phyloP scores from a whole-genome alignment of 2,888 invertebrate genomes.

The Synergus itoensis region DNA sequence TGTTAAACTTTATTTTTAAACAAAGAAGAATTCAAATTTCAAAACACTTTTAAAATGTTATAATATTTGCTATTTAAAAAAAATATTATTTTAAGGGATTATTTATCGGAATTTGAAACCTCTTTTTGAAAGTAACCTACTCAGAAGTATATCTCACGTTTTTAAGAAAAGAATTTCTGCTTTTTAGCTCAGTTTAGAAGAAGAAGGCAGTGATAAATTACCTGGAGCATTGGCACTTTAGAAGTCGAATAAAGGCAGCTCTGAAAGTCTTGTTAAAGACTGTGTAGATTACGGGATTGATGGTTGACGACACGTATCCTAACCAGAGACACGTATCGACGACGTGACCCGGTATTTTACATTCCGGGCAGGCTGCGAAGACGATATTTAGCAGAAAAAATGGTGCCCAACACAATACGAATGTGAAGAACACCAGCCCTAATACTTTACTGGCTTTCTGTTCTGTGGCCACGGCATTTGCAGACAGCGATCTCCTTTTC shows the following conservation, averaged over 20 bases:
- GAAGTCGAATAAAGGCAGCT: constrained; percentile 88
- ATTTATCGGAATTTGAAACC: too few species aligned
- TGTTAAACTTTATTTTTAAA: too few species aligned
- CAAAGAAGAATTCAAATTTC: not conserved
- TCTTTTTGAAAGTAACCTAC: not conserved
- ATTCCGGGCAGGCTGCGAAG: constrained; percentile 90
- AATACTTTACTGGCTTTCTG: constrained; percentile 97
- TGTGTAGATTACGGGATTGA: constrained; percentile 96
- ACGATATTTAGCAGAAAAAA: constrained; percentile 94
- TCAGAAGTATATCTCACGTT: not conserved
- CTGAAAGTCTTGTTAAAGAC: constrained; percentile 94
- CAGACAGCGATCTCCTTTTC: constrained; percentile 86
- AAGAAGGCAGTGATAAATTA: constrained; percentile 68
- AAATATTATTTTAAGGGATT: too few species aligned
- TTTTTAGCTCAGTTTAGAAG: not conserved
- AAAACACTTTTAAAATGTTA: too few species aligned
- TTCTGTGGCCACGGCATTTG: constrained; percentile 92
- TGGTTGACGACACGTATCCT: constrained; percentile 94
- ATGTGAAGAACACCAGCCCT: constrained; percentile 94
- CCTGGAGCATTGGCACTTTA: constrained; percentile 88
- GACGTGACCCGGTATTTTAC: constrained; percentile 86
- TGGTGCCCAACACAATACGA: constrained; percentile 95
- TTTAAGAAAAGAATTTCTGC: not conserved
- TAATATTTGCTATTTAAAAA: too few species aligned
- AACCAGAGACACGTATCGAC: constrained; percentile 93